Percentiles rank a stretch among this genome's conserved stretches.
Evolutionary conservation across 2,888 invertebrate species (phyloP).

Genomic region (Stictocephala bisonia): DNA sequence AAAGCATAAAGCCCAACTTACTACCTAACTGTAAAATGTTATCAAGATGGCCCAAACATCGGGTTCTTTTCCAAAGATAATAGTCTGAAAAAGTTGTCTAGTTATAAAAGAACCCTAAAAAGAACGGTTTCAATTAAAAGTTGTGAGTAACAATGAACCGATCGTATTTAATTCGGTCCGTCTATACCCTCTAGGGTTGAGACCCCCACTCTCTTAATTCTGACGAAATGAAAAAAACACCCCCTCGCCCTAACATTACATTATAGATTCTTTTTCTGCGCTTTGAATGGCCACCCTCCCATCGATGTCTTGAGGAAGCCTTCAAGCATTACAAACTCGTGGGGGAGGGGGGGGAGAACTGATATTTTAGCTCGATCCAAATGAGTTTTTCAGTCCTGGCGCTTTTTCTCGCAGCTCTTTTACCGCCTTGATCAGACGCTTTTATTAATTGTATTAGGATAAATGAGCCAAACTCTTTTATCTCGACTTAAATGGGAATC

Average conservation of each 20-base stretch:
- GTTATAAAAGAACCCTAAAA: constrained; percentile 30
- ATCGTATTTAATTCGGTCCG: constrained; percentile 35
- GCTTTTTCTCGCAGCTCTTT: neutral
- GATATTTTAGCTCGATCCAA: constrained; percentile 45
- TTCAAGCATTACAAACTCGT: constrained; percentile 56
- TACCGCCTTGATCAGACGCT: constrained; percentile 8
- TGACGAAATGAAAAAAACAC: constrained; percentile 48
- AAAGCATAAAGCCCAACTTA: no score
- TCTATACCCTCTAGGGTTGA: constrained; percentile 8
- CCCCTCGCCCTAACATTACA: constrained; percentile 46
- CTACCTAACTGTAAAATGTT: no score
- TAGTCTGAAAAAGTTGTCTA: constrained; percentile 22
- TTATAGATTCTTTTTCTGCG: constrained; percentile 47
- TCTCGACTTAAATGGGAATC: neutral
- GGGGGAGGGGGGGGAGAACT: constrained; percentile 50
- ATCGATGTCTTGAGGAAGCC: constrained; percentile 45
- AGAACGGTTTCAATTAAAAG: constrained; percentile 39
- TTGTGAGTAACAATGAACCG: constrained; percentile 32
- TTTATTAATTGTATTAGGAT: constrained; percentile 32
- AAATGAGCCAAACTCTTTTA: constrained; percentile 38
- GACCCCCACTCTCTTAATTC: constrained; percentile 42
- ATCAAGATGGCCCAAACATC: no score
- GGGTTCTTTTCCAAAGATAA: no score
- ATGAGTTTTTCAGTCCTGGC: constrained; percentile 40
- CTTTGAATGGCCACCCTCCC: constrained; percentile 42